phyloP scores from a whole-genome alignment of 2,797 vertebrate species.

The Neosilurus hyrtlii region DNA sequence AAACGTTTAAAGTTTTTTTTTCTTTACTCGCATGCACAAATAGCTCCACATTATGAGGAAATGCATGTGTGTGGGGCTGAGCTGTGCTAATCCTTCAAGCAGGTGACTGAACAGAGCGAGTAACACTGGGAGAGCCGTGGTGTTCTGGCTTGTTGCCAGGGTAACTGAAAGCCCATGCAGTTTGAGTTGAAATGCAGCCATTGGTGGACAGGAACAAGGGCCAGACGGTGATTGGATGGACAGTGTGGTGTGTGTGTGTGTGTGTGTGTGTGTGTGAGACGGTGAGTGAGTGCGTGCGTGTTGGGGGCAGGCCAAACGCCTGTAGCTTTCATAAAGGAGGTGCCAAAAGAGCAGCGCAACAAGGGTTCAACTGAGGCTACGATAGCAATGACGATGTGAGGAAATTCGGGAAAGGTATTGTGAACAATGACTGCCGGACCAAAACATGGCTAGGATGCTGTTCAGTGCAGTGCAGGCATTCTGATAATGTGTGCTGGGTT shows the following conservation, averaged over 20 bases:
- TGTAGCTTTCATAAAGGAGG: slow-evolving; percentile 55
- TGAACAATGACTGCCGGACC: slow-evolving; percentile 9
- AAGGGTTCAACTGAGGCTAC: slow-evolving; percentile 45
- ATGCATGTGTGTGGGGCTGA: slow-evolving; percentile 56
- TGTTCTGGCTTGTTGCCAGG: slow-evolving; percentile 79
- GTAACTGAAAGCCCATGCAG: slow-evolving; percentile 69
- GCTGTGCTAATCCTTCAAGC: slow-evolving; percentile 60
- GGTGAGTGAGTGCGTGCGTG: neutral
- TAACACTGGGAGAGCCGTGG: slow-evolving; percentile 47
- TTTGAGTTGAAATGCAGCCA: slow-evolving; percentile 55
- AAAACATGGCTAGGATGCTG: slow-evolving; percentile 14
- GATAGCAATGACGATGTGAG: slow-evolving; percentile 21
- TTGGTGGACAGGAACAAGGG: slow-evolving; percentile 63
- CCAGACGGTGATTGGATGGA: slow-evolving; percentile 63
- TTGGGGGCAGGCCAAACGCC: slow-evolving; percentile 46
- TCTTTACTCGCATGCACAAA: neutral
- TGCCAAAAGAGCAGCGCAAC: slow-evolving; percentile 38
- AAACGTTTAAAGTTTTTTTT: neutral
- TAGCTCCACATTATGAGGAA: slow-evolving; percentile 32
- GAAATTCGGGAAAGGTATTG: slow-evolving; percentile 21
- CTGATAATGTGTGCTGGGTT: slow-evolving; percentile 1
- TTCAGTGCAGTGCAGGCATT: slow-evolving; percentile 10
- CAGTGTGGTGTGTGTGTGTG: neutral
- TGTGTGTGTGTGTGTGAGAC: neutral
- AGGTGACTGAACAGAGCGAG: slow-evolving; percentile 62